These are phyloP conservation scores for Parnassius apollo DNA, from an alignment of 2,888 invertebrate species.

Conservation along the genomic window DNA sequence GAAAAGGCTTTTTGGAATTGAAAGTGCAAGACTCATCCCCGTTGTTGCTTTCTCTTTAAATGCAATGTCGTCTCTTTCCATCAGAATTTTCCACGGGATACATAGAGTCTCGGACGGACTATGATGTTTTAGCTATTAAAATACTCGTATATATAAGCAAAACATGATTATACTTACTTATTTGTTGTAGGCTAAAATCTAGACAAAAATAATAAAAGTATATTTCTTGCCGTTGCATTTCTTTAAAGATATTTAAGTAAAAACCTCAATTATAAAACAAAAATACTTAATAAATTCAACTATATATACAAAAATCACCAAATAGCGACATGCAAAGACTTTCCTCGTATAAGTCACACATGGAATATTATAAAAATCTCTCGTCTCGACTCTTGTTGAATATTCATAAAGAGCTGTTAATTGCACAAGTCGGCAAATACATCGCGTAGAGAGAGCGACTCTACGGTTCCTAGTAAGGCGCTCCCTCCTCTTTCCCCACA, in stretches of 20 bases:
- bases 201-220: no score
- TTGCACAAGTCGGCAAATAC: slow-evolving; percentile 79
- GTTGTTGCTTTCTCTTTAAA: slow-evolving; percentile 66
- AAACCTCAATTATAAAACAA: no score
- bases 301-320: no score
- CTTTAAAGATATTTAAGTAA: no score
- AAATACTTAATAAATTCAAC: no score
- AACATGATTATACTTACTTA: no score
- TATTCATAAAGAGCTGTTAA: slow-evolving; percentile 80
- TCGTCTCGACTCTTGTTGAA: slow-evolving; percentile 66
- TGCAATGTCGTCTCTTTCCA: slow-evolving; percentile 74
- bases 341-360: slow-evolving; percentile 57
- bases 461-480: slow-evolving; percentile 60
- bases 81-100: slow-evolving; percentile 67
- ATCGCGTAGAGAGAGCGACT: slow-evolving; percentile 62
- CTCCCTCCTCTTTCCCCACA: slow-evolving; percentile 41
- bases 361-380: slow-evolving; percentile 73
- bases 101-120: slow-evolving; percentile 40
- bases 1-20: slow-evolving; percentile 40
- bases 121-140: not conserved
- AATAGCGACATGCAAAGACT: not conserved
- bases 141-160: no score
- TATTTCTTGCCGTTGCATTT: no score
- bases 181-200: no score
- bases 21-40: slow-evolving; percentile 63